Conservation (phyloP, 2,113 vertebrate species). For the Salvelinus namaycush region DNA sequence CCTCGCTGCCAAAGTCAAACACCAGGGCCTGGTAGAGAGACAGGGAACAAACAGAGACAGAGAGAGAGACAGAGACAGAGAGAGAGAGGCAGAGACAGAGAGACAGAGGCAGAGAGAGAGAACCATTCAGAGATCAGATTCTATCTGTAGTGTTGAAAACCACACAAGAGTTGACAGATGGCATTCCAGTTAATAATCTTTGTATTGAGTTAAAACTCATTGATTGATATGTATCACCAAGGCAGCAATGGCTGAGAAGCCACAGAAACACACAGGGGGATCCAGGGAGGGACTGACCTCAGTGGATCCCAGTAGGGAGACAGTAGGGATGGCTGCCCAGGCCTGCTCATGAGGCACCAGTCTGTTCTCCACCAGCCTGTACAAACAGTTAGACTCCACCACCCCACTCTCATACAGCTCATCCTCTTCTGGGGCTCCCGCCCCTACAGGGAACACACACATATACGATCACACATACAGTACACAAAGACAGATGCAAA, state of each 20-base stretch:
- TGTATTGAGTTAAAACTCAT: neutral
- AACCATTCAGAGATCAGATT: neutral
- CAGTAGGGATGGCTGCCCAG: slow-evolving; percentile 73
- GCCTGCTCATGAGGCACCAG: slow-evolving; percentile 74
- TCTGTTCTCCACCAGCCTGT: slow-evolving; percentile 71
- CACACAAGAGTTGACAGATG: no score
- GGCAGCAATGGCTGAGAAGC: neutral
- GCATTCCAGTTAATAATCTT: no score
- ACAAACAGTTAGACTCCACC: slow-evolving; percentile 80
- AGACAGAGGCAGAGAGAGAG: no score
- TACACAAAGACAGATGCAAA: no score
- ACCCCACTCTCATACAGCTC: slow-evolving; percentile 72
- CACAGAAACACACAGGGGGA: neutral
- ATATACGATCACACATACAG: no score
- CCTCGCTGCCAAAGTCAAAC: slow-evolving; percentile 80
- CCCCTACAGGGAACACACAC: slow-evolving; percentile 41
- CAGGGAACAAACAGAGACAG: neutral
- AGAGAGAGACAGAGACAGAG: neutral
- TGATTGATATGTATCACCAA: neutral
- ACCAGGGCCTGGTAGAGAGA: slow-evolving; percentile 67
- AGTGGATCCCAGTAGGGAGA: slow-evolving; percentile 64
- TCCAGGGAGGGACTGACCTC: slow-evolving; percentile 57
- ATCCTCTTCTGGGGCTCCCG: slow-evolving; percentile 70
- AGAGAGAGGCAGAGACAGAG: neutral
- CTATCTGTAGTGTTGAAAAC: neutral